Base-by-base conservation (phyloP, 1,140 invertebrate species). In the Acyrthosiphon pisum region DNA sequence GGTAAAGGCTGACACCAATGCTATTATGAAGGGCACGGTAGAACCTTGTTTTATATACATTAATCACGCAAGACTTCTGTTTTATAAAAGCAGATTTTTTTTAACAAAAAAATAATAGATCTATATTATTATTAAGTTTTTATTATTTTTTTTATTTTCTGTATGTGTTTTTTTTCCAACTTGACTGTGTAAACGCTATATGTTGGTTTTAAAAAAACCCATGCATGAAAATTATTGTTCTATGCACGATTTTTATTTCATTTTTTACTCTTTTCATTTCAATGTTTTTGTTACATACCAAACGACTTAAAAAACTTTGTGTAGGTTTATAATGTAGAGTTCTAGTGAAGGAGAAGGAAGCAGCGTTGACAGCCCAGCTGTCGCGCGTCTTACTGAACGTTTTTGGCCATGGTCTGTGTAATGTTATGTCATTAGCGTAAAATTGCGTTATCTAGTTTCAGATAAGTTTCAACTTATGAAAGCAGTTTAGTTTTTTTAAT, bases 41-140 rank as follows among this genome's bases (percentile, higher is more conserved):
- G 44, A 93, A 93, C 68, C 81, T 93, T 93, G 91, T 84, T 93
- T 93, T 93, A 93, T 86, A 56, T 83, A 46, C 91, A 93, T 93
- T 93, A 93, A 93, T 93, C 91, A 93, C 91, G 91, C 91, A 41
- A 93, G 91, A 86, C 81, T 93, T 84, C 48, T 93, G 81, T 93
- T 93, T 86, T 53, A 30, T 93, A 68, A 90, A 68, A 68, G 89
- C 53, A 68, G 37, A 90, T 89, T 89, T 60, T 90, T 90, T 90
- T 90, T 60, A 60, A 41, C 88, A 68, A 90, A 68, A 30, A 60
- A 90, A 90, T 90, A 90, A 90, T 68, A 90, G n/a, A 41, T 90
- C 26, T 53, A 83, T 84, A 53, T n/a, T 14, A n/a, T 81, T 50
- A n/a, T 48, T 81, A 48, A 68, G 9, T 91, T 81, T 60, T 35